Conservation (phyloP, 2,797 vertebrate genomes). For the Melanotaenia boesemani region DNA sequence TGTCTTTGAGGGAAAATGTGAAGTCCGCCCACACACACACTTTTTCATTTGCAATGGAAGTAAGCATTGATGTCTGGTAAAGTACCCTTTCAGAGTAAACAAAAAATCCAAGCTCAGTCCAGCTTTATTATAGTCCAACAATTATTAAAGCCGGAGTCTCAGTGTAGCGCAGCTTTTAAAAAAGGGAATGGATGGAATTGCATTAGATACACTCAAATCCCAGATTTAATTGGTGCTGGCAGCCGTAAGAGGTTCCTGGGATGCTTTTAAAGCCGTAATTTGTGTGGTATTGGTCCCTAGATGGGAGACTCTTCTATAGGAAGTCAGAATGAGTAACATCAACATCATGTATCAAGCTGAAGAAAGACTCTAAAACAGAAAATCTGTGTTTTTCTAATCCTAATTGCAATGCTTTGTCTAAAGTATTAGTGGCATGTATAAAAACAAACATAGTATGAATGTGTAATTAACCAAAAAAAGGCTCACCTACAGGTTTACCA, state of each 20-base stretch:
- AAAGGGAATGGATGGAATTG: slow-evolving; percentile 41
- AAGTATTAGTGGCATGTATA: slow-evolving; percentile 15
- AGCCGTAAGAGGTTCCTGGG: slow-evolving; percentile 45
- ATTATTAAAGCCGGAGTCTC: slow-evolving; percentile 42
- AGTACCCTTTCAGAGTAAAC: slow-evolving; percentile 40
- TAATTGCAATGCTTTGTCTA: slow-evolving; percentile 5
- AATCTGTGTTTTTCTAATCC: slow-evolving; percentile 3
- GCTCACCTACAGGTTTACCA: slow-evolving; percentile 39
- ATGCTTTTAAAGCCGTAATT: slow-evolving; percentile 56
- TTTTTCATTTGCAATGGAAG: slow-evolving; percentile 34
- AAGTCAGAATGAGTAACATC: slow-evolving; percentile 40
- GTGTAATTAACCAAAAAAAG: slow-evolving; percentile 29
- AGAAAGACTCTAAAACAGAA: slow-evolving; percentile 1
- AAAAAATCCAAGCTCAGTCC: slow-evolving; percentile 35
- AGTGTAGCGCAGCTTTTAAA: slow-evolving; percentile 43
- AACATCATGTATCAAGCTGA: slow-evolving; percentile 31
- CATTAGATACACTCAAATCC: slow-evolving; percentile 59
- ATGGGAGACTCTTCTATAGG: slow-evolving; percentile 31
- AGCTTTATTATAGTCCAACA: slow-evolving; percentile 57
- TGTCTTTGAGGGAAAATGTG: slow-evolving; percentile 45
- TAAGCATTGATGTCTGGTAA: slow-evolving; percentile 35
- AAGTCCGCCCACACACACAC: slow-evolving; percentile 31
- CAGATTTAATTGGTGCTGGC: slow-evolving; percentile 64
- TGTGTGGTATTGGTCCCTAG: slow-evolving; percentile 40
- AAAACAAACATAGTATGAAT: slow-evolving; percentile 38